phyloP scores from a whole-genome alignment of 2,888 invertebrate species.

The Sepioteuthis lessoniana region DNA sequence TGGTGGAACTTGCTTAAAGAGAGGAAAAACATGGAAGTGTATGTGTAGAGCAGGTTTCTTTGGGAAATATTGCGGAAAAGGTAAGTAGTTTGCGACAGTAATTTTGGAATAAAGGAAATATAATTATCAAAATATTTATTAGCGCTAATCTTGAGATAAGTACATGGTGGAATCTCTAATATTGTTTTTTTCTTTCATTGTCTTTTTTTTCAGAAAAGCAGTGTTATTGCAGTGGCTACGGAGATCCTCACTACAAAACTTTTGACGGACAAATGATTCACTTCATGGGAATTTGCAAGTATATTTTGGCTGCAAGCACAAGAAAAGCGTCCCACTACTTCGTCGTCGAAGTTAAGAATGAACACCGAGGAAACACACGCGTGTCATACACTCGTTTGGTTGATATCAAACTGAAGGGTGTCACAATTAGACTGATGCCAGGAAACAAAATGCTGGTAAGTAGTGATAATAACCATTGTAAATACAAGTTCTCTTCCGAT shows the following conservation, averaged over 20 bases:
- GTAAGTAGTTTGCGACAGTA: not conserved
- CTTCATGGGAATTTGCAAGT: constrained; percentile 69
- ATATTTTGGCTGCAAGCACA: constrained; percentile 62
- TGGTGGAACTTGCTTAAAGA: not conserved
- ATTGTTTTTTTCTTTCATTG: not conserved
- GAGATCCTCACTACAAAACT: constrained; percentile 61
- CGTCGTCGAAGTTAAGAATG: constrained; percentile 57
- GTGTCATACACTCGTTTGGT: not conserved
- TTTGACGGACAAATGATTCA: constrained; percentile 56
- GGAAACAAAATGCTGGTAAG: not conserved
- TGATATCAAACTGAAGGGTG: not conserved
- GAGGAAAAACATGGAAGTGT: not conserved
- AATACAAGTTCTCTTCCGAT: not conserved
- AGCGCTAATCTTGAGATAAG: no score
- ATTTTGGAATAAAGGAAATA: no score
- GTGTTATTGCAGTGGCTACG: constrained; percentile 59
- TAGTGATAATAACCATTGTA: not conserved
- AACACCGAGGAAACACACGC: not conserved
- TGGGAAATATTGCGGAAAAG: not conserved
- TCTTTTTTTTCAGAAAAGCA: not conserved
- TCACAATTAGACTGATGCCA: not conserved
- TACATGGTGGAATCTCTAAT: no score
- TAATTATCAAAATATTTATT: no score
- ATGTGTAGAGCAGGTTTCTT: not conserved
- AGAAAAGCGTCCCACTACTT: constrained; percentile 53